Evolutionary conservation across 2,797 vertebrate genomes (phyloP).

Genomic region (Sciaenops ocellatus): DNA sequence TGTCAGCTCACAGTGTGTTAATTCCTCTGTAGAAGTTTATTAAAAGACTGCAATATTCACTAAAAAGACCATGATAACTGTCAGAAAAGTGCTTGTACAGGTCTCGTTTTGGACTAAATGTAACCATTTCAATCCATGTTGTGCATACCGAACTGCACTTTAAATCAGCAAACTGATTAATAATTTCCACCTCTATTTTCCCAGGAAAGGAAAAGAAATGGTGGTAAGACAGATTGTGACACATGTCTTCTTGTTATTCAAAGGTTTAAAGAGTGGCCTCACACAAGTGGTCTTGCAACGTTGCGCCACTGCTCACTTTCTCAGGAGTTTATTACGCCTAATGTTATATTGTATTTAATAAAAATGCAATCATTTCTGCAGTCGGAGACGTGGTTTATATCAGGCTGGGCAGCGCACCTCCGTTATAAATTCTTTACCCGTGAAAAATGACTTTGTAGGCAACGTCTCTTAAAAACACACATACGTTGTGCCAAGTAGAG

Average conservation of each 20-base stretch:
- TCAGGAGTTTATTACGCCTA: background rate
- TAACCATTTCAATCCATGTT: background rate
- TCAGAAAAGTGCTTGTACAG: background rate
- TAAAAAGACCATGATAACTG: background rate
- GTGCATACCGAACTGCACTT: background rate
- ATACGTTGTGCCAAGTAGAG: background rate
- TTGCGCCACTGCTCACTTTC: background rate
- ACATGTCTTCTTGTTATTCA: too few relatives aligned
- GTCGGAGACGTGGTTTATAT: background rate
- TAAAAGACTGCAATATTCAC: background rate
- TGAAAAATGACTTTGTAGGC: background rate
- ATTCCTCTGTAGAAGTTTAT: background rate
- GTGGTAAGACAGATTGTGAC: background rate
- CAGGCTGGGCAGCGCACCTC: background rate
- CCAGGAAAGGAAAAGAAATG: background rate
- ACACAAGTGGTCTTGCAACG: background rate
- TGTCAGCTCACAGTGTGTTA: background rate
- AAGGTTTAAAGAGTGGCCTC: background rate
- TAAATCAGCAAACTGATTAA: background rate
- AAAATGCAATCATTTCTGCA: background rate
- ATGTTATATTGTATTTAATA: background rate
- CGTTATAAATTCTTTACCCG: background rate
- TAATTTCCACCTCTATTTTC: background rate
- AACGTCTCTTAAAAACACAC: background rate
- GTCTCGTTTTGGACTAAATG: background rate